Conservation (phyloP, 2,113 vertebrate species). For the Syngnathus typhle region DNA sequence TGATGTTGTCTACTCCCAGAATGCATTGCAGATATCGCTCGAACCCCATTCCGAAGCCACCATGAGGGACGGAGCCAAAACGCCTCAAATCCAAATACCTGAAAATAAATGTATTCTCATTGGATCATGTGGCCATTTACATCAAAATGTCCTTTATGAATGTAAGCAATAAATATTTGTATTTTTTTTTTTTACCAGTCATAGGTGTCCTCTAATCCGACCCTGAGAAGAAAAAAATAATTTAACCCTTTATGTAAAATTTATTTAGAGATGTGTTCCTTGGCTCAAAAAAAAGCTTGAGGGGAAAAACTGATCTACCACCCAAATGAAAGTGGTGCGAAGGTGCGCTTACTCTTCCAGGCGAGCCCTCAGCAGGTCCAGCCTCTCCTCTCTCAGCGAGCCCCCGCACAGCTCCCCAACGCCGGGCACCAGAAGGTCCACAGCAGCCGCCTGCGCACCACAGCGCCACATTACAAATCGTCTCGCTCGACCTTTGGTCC, state of each 20-base stretch:
- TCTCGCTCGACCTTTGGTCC: not conserved
- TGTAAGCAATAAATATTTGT: not conserved
- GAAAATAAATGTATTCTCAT: conserved; percentile 24
- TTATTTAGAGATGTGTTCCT: not conserved
- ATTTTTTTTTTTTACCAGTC: conserved; percentile 79
- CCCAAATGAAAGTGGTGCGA: not conserved
- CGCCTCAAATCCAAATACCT: conserved; percentile 95
- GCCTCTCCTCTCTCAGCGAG: conserved; percentile 88
- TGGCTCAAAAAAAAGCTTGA: not conserved
- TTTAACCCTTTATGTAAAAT: not conserved
- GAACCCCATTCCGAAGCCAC: conserved; percentile 96
- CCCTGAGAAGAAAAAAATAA: conserved; percentile 65
- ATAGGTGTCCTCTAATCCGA: conserved; percentile 77
- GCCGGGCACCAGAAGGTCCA: conserved; percentile 90
- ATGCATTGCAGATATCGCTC: conserved; percentile 91
- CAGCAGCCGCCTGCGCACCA: conserved; percentile 81
- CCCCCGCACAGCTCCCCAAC: conserved; percentile 92
- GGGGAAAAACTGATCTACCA: not conserved
- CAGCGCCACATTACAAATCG: not conserved
- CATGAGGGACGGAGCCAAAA: conserved; percentile 89
- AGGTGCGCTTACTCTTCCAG: conserved; percentile 74
- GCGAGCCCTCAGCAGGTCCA: conserved; percentile 73
- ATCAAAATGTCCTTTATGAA: not conserved
- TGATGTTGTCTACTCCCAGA: conserved; percentile 91
- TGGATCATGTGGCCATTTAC: not conserved